phyloP scores from a whole-genome alignment of 2,797 vertebrate genomes.

The Paedocypris micromegethes region DNA sequence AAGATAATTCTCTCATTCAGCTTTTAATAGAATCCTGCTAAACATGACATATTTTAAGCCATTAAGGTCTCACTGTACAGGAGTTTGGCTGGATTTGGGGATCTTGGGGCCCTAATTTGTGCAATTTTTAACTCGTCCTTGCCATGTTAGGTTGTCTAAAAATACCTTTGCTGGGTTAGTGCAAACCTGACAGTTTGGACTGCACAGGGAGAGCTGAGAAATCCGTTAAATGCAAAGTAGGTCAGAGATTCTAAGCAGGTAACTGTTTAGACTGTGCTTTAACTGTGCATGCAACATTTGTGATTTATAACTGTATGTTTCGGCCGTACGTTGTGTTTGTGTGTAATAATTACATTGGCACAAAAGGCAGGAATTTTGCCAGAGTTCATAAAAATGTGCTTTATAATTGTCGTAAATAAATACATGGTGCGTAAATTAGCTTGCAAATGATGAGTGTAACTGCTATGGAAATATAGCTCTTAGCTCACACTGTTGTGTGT shows the following conservation, averaged over 20 bases:
- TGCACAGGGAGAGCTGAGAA: conserved; percentile 6
- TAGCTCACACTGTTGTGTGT: conserved; percentile 25
- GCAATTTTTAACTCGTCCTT: conserved; percentile 16
- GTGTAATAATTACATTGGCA: conserved; percentile 24
- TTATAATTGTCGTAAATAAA: conserved; percentile 24
- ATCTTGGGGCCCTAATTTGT: not conserved
- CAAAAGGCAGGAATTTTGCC: not conserved
- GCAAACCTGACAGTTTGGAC: not conserved
- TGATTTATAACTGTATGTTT: conserved; percentile 19
- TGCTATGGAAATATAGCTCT: conserved; percentile 13
- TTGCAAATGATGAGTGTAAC: conserved; percentile 27
- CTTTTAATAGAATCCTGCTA: not conserved
- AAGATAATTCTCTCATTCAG: not conserved
- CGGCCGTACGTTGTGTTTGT: conserved; percentile 20
- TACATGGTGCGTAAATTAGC: conserved; percentile 33
- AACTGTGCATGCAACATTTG: conserved; percentile 30
- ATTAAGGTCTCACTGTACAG: not conserved
- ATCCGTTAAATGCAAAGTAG: conserved; percentile 16
- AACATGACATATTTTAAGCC: conserved; percentile 2
- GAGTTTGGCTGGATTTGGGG: conserved; percentile 1
- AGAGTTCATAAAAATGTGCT: conserved; percentile 17
- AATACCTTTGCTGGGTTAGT: conserved; percentile 25
- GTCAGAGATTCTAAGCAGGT: conserved; percentile 31
- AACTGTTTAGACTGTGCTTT: conserved; percentile 10
- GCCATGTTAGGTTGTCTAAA: conserved; percentile 15